Conservation (phyloP, 2,888 invertebrate species). For the Mallateleia sp. region DNA sequence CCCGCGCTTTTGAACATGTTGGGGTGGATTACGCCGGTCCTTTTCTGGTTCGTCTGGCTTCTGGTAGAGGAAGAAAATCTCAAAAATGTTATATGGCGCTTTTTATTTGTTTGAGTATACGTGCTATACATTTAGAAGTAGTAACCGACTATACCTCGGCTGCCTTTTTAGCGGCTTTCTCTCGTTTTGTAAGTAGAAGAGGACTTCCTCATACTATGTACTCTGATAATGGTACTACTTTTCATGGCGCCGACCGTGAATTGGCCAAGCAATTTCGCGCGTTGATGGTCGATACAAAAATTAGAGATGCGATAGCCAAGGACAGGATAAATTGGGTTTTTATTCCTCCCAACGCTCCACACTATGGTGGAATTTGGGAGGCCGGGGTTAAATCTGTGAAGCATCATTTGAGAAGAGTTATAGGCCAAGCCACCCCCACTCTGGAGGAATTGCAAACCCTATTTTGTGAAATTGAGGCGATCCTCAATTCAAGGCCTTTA, state of each 20-base stretch:
- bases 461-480: background rate
- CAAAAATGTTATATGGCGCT: background rate
- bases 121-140: background rate
- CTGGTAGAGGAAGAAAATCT: background rate
- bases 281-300: background rate
- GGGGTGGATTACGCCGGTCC: background rate
- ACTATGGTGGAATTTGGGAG: background rate
- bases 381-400: too few species aligned
- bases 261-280: background rate
- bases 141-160: background rate
- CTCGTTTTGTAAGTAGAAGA: background rate
- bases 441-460: background rate
- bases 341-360: background rate
- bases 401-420: too few species aligned
- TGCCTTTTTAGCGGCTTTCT: background rate
- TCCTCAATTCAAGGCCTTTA: background rate
- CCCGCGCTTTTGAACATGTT: background rate
- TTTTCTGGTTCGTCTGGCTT: background rate
- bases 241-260: background rate
- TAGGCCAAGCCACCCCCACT: background rate
- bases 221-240: background rate
- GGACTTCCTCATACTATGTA: background rate
- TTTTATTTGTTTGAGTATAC: background rate
- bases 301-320: background rate
- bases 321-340: background rate